Evolutionary conservation across 2,113 vertebrate genomes (phyloP), one percentile per base, ranked within the genome.

Genomic region (Chitala chitala): DNA sequence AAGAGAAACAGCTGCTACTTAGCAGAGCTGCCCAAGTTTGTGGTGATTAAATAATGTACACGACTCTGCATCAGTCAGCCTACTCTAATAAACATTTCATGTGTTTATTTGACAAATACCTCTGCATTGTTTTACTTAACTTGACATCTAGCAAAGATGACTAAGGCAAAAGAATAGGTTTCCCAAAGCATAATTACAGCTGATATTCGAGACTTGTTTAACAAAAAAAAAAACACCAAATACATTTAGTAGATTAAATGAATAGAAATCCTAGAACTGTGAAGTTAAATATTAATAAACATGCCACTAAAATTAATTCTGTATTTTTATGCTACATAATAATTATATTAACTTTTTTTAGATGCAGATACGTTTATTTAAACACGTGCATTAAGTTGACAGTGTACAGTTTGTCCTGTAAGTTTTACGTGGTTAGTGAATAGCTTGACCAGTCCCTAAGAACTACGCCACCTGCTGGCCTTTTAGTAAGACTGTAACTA

Each of bases 1-100:
- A 1, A 72, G 12, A 77, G 24, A 24, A 6, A 1, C 71, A 86
- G 86, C 90, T 90, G 89, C 86, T 89, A 82, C 75, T 77, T 71
- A 81, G 87, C 38, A 76, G 80, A 85, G 82, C 82, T 66, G 33
- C 58, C 42, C 24, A 51, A 72, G 59, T 72, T 42, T 36, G 44
- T 65, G 46, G 59, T 71, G 44, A 68, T 71, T 61, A 65, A 29
- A 68, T 72, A n/a, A 55, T 36, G 51, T 70, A 77, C 74, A 70
- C 63, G n/a, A 31, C 65, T 13, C 42, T 17, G 40, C 61, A 31
- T 59, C 24, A 9, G n/a, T 54, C 38, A 40, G 54, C 53, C 55
- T 48, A 46, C 42, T 59, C 55, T 48, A 51, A 51, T 76, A 76
- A 79, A 79, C 75, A 71, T 8, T 46, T 54, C 58, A 69, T 66